Evolutionary conservation across 2,888 invertebrate genomes (phyloP).

Genomic region (Drosophila nr. fundita): DNA sequence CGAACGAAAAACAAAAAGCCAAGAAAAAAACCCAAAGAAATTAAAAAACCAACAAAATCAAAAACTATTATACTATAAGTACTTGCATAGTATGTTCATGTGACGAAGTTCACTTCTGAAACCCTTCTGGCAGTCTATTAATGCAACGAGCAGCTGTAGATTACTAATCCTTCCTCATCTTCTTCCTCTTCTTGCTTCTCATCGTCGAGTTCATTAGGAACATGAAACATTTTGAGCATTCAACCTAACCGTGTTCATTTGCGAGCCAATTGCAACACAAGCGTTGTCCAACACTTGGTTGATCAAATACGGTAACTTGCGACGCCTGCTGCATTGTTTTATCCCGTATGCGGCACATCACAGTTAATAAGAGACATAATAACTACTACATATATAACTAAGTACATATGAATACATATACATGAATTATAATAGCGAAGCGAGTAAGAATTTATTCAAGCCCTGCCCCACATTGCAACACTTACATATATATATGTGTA

Average conservation of each 20-base stretch:
- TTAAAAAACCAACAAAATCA: conserved; percentile 1
- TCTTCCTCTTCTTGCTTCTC: neutral
- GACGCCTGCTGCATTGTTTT: conserved; percentile 6
- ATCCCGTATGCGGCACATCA: conserved; percentile 27
- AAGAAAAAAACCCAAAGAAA: neutral
- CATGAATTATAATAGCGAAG: conserved; percentile 21
- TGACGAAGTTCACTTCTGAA: conserved; percentile 16
- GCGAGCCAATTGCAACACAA: neutral
- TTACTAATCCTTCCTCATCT: conserved; percentile 16
- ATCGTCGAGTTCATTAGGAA: neutral
- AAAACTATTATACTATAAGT: conserved; percentile 35
- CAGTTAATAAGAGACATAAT: conserved; percentile 12
- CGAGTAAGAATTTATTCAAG: conserved; percentile 19
- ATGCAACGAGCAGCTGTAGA: conserved; percentile 27
- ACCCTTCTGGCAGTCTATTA: neutral
- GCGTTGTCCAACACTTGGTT: neutral
- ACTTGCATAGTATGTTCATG: conserved; percentile 27
- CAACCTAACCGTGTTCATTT: neutral
- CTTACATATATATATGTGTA: conserved; percentile 5
- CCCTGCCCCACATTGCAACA: conserved; percentile 36
- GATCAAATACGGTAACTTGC: neutral
- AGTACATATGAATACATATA: conserved; percentile 30
- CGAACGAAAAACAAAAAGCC: neutral
- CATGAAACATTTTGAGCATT: neutral
- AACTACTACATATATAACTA: conserved; percentile 18